These are phyloP conservation scores for Creontiades dilutus DNA, from an alignment of 2,888 invertebrate species.

Conservation along the genomic window DNA sequence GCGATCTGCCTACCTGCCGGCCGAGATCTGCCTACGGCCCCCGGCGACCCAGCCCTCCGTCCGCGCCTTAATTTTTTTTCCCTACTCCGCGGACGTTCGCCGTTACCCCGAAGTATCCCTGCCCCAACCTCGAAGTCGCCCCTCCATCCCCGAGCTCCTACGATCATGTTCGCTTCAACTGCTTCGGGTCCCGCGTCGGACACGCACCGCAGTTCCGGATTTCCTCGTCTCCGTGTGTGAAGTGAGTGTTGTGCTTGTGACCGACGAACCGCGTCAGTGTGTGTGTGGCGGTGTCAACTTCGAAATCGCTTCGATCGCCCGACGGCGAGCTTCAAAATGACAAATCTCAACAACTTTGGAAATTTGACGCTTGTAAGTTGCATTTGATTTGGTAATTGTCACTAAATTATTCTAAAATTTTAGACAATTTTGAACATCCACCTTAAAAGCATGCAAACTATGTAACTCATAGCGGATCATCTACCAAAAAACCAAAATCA, in stretches of 20 bases:
- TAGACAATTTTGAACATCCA: too few species aligned
- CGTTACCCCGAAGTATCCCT: too few species aligned
- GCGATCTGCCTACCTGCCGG: constrained; percentile 1
- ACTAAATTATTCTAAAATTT: neutral
- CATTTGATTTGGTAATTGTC: too few species aligned
- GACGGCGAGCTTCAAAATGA: constrained; percentile 12
- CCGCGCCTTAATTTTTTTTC: neutral
- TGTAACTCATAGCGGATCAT: too few species aligned
- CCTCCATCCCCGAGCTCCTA: neutral
- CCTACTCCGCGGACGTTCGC: neutral
- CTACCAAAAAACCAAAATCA: too few species aligned
- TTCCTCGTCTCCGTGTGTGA: neutral
- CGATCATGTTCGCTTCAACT: neutral
- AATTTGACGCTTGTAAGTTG: constrained; percentile 63
- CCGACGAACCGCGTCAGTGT: neutral
- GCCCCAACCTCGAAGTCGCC: too few species aligned
- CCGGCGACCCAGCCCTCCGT: neutral
- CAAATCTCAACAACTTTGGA: constrained; percentile 51
- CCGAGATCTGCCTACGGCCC: neutral
- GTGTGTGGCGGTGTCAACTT: neutral
- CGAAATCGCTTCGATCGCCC: neutral
- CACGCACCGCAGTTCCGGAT: neutral
- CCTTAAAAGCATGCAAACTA: too few species aligned
- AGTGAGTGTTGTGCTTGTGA: constrained; percentile 13
- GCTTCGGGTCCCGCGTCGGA: constrained; percentile 22